phyloP scores from a whole-genome alignment of 2,113 vertebrate genomes.

The Neofelis nebulosa region DNA sequence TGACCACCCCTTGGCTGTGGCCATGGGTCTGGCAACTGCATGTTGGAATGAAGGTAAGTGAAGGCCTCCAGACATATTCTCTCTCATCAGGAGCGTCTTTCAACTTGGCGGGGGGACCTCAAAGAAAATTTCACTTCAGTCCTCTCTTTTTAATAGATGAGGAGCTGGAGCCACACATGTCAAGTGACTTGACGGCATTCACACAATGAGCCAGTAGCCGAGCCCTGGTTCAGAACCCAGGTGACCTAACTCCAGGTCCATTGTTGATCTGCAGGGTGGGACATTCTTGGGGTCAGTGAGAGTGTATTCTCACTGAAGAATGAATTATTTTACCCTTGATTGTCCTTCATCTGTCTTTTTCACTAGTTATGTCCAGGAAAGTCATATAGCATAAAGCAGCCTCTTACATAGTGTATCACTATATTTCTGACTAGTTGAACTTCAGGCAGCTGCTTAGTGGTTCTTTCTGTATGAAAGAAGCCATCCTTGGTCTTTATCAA shows the following conservation, averaged over 20 bases:
- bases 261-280: neutral
- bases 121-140: neutral
- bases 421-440: slow-evolving; percentile 33
- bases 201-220: neutral
- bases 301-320: neutral
- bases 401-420: neutral
- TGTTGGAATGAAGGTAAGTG: neutral
- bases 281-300: neutral
- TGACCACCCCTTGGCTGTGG: neutral
- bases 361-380: neutral
- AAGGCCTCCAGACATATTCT: neutral
- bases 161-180: neutral
- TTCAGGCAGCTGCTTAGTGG: neutral
- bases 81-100: neutral
- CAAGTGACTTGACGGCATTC: neutral
- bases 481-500: neutral
- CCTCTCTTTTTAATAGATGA: neutral
- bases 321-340: neutral
- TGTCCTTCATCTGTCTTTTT: neutral
- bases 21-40: neutral
- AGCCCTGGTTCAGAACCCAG: neutral
- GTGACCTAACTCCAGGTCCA: neutral
- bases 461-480: neutral
- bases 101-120: neutral
- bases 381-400: neutral